Base-by-base conservation (phyloP, 2,888 invertebrate genomes). In the Adineta ricciae region DNA sequence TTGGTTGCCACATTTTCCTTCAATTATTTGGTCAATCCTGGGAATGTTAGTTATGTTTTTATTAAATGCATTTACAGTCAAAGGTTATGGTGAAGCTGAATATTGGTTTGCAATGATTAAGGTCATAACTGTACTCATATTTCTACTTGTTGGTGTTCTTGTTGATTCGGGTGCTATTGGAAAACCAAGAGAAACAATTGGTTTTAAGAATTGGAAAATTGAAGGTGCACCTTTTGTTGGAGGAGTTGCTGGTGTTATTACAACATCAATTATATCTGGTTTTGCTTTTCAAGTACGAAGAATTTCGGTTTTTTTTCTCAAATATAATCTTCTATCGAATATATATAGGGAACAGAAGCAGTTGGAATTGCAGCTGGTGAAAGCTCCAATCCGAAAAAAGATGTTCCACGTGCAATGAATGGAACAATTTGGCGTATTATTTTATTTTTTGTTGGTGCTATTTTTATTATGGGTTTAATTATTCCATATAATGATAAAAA, bases 41-140 rank as follows among this genome's bases (percentile, higher is more conserved):
- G 73, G 73, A 73, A 73, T 73, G 73, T 19, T 73, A 41, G 38
- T 73, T 24, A 73, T 73, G 73, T 73, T 73, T 73, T 19, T 73
- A 41, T 41, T 73, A 19, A 73, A 73, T 38, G 73, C 73, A 41
- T 73, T 73, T 41, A 73, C 73, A 19, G 73, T 73, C 7, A 36
- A 38, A 41, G 38, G 73, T 38, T 73, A 73, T 73, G 73, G 73
- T 19, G 73, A 73, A 73, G 73, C 73, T 41, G 73, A 73, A 24
- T 73, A 73, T 73, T 73, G 73, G 73, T 73, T 73, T 73, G 73
- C 73, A n/a, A 36, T 73, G 38, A 73, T 73, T 41, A 73, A 73
- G 38, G 73, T 73, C 24, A 19, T 73, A 7, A 41, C 73, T 41
- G 73, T 73, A 9, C 7, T 73, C 0, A 38, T 73, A 24, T 73